Evolutionary conservation across 1,140 invertebrate genomes (phyloP).

Genomic region (Heliconius congener): DNA sequence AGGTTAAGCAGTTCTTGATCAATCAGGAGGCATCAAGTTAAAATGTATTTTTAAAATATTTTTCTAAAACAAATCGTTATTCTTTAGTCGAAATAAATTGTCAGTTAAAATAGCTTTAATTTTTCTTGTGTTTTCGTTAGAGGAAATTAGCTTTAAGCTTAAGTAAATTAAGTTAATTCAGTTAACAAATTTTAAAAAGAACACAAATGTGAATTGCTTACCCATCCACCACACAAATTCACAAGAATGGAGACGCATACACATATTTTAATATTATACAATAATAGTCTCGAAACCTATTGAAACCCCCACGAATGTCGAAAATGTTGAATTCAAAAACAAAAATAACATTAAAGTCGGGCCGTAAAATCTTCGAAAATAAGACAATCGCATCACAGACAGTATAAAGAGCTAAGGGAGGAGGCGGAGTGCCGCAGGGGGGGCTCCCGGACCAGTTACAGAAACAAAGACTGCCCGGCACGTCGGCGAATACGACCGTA

Average conservation of each 20-base stretch:
- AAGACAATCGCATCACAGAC: constrained; percentile 65
- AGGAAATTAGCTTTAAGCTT: background rate
- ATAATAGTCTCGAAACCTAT: constrained; percentile 31
- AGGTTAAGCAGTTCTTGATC: constrained; percentile 44
- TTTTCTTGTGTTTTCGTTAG: background rate
- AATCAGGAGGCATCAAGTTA: constrained; percentile 40
- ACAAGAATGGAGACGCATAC: constrained; percentile 5
- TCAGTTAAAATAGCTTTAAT: too few relatives aligned
- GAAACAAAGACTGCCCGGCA: constrained; percentile 76
- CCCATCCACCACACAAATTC: constrained; percentile 1
- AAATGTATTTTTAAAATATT: constrained; percentile 23
- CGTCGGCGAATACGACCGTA: constrained; percentile 75
- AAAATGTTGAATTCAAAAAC: constrained; percentile 59
- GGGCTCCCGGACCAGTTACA: constrained; percentile 63
- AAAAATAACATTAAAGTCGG: constrained; percentile 52
- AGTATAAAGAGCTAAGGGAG: constrained; percentile 66
- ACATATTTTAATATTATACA: constrained; percentile 19
- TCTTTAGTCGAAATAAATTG: too few relatives aligned
- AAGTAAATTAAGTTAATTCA: background rate
- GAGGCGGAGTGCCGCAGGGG: constrained; percentile 49
- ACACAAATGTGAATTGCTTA: background rate
- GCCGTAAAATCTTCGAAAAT: constrained; percentile 65
- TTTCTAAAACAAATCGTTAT: background rate
- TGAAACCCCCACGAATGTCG: constrained; percentile 42
- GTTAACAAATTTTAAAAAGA: constrained; percentile 40